Base-by-base conservation (phyloP, 2,113 vertebrate species). In the Pygoscelis antarcticus region DNA sequence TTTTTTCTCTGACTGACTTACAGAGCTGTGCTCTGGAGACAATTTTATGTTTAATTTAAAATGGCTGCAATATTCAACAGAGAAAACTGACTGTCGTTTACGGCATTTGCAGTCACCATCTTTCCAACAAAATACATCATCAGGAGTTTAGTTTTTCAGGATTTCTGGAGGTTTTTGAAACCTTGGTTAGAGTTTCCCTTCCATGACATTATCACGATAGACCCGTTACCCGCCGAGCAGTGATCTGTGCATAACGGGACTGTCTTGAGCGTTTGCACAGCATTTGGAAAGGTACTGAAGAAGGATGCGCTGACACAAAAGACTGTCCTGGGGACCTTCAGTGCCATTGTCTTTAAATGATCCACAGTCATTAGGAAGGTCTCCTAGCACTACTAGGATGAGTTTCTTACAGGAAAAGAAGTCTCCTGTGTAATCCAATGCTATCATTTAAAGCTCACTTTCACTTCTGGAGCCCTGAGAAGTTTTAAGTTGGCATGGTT, bases 291-390 rank as follows among this genome's bases (percentile, higher is more conserved):
- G 27, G 42, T 97, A 65, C 85, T n/a, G 88, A 29, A 85, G 79
- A 92, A 89, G 60, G 86, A 75, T 86, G 49, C 52, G 86, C 86
- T 85, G 93, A 87, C 89, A 88, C 42, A 74, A 97, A 96, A 74
- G 81, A 30, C 40, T 60, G 38, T 83, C 51, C 70, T 47, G 87
- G 89, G 92, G 69, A 89, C 83, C 72, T 93, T 94, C 87, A 70
- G 66, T 42, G 54, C 78, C 76, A 29, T 92, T 97, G 83, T 77
- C 76, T 96, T 70, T 58, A 97, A 96, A 94, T 70, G 93, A 97
- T 89, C 89, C 58, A 46, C 42, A 90, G 52, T 27, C 89, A 34
- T 93, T 75, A 68, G 40, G 86, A 93, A 55, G 32, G 79, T 93
- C 93, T 94, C 79, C 58, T 89, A 82, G 69, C 71, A 65, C 68